Percentiles rank a stretch among this genome's conserved stretches.
These are phyloP conservation scores for Ormyrus thymus DNA, from an alignment of 2,888 invertebrate genomes.

Conservation along the genomic window DNA sequence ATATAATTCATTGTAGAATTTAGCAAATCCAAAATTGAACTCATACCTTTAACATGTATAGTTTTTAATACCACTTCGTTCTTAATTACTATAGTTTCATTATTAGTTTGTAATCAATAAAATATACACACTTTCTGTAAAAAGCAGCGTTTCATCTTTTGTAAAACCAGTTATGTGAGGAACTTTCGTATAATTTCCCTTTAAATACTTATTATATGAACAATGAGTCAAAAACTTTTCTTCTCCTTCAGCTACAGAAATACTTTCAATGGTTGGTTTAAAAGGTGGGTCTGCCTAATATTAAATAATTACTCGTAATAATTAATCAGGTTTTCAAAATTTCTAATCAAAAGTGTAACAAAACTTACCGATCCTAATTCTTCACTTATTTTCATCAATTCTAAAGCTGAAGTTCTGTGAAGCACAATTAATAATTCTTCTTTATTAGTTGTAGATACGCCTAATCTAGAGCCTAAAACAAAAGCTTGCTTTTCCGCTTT, in stretches of 20 bases:
- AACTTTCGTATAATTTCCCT: slow-evolving; percentile 76
- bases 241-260: slow-evolving; percentile 73
- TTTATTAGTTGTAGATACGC: slow-evolving; percentile 50
- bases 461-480: slow-evolving; percentile 57
- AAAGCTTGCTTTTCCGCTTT: slow-evolving; percentile 52
- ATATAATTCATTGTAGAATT: not conserved
- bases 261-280: slow-evolving; percentile 76
- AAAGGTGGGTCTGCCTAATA: slow-evolving; percentile 63
- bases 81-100: not conserved
- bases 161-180: slow-evolving; percentile 77
- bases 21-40: slow-evolving; percentile 20
- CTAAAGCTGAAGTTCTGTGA: slow-evolving; percentile 49
- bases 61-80: not conserved
- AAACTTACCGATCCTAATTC: slow-evolving; percentile 43
- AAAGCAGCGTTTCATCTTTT: slow-evolving; percentile 55
- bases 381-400: slow-evolving; percentile 50
- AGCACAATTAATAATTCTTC: slow-evolving; percentile 56
- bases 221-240: slow-evolving; percentile 75
- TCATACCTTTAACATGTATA: not conserved
- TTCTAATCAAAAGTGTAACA: not conserved
- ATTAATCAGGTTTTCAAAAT: not conserved
- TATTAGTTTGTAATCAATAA: too few relatives aligned
- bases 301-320: not conserved
- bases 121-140: slow-evolving; percentile 51
- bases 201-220: slow-evolving; percentile 73